A percentile compares a stretch with the other conserved stretches of the same genome.
Evolutionary conservation across 2,113 vertebrate species (phyloP).

Genomic region (Camelus bactrianus): DNA sequence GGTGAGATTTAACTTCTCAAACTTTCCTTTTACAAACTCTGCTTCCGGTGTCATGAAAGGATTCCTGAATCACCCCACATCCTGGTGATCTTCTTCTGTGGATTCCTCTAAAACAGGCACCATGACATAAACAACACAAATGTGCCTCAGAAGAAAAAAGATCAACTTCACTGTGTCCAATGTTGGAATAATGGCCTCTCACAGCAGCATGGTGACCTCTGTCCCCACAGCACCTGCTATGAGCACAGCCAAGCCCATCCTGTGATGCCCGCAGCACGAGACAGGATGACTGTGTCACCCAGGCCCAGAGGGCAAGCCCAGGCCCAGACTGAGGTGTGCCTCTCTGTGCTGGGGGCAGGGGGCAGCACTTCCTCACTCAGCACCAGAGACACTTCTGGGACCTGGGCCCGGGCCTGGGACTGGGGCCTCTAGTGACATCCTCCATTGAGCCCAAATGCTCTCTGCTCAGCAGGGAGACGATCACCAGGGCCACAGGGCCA

Average conservation of each 20-base stretch:
- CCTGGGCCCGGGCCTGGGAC: background rate
- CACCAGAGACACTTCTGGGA: background rate
- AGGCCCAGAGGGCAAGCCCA: background rate
- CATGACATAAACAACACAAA: too few species aligned
- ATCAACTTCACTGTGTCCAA: fast-evolving
- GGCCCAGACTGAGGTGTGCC: fast-evolving
- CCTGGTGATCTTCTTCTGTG: too few species aligned
- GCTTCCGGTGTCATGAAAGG: too few species aligned
- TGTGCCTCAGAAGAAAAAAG: too few species aligned
- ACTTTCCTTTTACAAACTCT: too few species aligned
- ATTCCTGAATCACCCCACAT: too few species aligned
- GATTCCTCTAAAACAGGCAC: too few species aligned
- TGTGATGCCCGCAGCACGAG: fast-evolving
- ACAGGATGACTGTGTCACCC: background rate
- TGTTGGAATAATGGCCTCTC: background rate
- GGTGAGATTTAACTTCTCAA: too few species aligned
- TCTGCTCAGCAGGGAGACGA: background rate
- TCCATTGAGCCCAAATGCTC: background rate
- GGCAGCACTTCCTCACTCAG: background rate
- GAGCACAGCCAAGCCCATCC: fast-evolving
- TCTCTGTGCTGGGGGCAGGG: background rate
- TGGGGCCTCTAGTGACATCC: too few species aligned
- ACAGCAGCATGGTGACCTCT: background rate
- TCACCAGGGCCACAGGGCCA: background rate
- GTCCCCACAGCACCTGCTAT: background rate